Evolutionary conservation across 2,113 vertebrate genomes (phyloP).

Genomic region (Microcebus jonahi): DNA sequence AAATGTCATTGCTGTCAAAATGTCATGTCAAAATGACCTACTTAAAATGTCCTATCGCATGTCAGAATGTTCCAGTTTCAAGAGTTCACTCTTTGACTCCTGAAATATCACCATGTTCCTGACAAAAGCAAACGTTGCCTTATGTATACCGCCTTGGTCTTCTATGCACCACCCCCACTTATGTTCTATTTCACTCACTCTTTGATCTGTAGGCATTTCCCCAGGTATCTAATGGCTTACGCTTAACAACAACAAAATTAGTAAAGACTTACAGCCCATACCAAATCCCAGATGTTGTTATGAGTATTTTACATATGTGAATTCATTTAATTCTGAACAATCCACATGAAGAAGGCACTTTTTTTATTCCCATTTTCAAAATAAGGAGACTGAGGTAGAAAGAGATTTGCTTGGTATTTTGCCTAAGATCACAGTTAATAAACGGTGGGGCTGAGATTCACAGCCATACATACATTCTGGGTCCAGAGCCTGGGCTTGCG

Average conservation of each 20-base stretch:
- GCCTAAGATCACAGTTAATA: not conserved
- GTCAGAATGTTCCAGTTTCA: not conserved
- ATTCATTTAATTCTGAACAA: not conserved
- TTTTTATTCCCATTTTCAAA: not conserved
- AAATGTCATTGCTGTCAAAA: constrained; percentile 36
- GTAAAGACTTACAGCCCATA: not conserved
- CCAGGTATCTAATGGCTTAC: not conserved
- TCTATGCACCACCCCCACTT: not conserved
- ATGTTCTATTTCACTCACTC: not conserved
- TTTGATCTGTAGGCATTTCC: not conserved
- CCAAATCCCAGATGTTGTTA: not conserved
- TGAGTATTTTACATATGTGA: not conserved
- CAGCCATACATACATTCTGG: not conserved
- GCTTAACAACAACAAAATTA: not conserved
- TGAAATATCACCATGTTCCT: not conserved
- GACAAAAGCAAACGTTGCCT: not conserved
- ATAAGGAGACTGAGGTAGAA: not conserved
- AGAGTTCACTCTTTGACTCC: not conserved
- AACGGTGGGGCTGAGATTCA: not conserved
- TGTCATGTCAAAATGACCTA: constrained; percentile 54
- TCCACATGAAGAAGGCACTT: not conserved
- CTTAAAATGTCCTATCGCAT: not conserved
- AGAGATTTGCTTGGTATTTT: not conserved
- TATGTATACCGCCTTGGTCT: not conserved
- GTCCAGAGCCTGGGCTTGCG: not conserved